Evolutionary conservation across 2,888 invertebrate species (phyloP).

Genomic region (Microdon myrmicae): DNA sequence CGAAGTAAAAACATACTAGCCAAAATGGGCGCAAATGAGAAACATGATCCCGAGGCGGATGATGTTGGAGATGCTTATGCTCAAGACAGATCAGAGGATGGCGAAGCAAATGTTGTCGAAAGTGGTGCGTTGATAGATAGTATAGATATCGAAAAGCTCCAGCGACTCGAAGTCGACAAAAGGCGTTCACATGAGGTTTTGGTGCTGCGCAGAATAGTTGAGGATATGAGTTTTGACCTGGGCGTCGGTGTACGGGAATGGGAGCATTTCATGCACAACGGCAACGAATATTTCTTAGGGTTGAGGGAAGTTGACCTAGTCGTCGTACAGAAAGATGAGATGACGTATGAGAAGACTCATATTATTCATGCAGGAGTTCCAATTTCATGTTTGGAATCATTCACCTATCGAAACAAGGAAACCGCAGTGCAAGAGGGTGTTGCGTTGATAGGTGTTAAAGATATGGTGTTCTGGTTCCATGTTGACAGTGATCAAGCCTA

Average conservation of each 20-base stretch:
- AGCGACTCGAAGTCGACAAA: constrained; percentile 57
- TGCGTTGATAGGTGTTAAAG: constrained; percentile 53
- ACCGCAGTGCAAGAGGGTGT: constrained; percentile 56
- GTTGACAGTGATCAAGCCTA: constrained; percentile 48
- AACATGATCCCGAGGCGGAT: constrained; percentile 2
- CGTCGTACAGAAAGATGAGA: constrained; percentile 53
- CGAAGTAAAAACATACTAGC: constrained; percentile 33
- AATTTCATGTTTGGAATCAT: constrained; percentile 56
- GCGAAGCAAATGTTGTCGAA: constrained; percentile 57
- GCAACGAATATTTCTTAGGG: constrained; percentile 59
- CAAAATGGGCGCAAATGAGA: constrained; percentile 22
- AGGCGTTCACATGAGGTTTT: constrained; percentile 61
- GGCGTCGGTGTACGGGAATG: constrained; percentile 60
- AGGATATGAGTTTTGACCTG: constrained; percentile 58
- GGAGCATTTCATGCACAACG: constrained; percentile 58
- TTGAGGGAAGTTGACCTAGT: constrained; percentile 55
- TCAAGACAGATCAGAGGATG: not conserved
- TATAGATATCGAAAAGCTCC: constrained; percentile 57
- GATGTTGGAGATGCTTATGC: constrained; percentile 3
- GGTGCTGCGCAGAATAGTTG: constrained; percentile 59
- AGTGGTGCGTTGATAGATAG: constrained; percentile 49
- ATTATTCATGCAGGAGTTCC: constrained; percentile 46
- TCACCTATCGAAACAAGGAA: constrained; percentile 58
- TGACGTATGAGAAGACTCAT: constrained; percentile 43
- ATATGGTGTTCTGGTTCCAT: constrained; percentile 60